Evolutionary conservation across 2,113 vertebrate genomes (phyloP).

Genomic region (Cygnus atratus): DNA sequence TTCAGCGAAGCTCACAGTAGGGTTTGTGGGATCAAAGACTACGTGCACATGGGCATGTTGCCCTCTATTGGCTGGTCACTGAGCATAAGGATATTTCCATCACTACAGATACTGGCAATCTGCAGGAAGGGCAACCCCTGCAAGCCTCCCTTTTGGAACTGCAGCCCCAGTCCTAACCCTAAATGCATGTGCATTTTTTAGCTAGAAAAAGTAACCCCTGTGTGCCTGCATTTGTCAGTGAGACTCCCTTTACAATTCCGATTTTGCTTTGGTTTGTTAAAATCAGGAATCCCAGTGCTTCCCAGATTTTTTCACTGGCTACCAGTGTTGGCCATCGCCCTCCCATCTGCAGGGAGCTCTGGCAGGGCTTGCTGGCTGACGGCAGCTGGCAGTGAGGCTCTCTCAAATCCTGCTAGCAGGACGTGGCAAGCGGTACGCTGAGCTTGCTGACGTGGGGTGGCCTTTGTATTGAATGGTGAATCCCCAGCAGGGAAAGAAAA

Average conservation of each 20-base stretch:
- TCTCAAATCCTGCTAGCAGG: neutral
- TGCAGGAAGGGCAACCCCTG: neutral
- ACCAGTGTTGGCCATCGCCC: too few species aligned
- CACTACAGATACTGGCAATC: neutral
- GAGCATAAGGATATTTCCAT: neutral
- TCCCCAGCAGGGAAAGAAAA: neutral
- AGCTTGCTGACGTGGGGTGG: neutral
- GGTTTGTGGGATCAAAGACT: neutral
- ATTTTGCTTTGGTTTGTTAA: neutral
- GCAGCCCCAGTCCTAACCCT: neutral
- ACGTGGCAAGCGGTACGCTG: rapidly evolving
- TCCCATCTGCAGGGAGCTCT: neutral
- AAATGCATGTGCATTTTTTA: rapidly evolving
- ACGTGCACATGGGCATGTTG: conserved; percentile 14
- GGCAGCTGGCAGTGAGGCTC: neutral
- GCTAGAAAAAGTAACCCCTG: neutral
- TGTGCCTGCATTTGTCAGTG: neutral
- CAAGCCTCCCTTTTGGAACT: neutral
- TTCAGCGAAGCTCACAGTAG: neutral
- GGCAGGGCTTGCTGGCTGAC: neutral
- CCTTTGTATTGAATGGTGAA: neutral
- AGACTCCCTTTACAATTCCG: neutral
- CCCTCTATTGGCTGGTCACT: conserved; percentile 50
- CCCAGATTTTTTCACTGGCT: neutral
- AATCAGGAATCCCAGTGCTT: neutral